Base-by-base conservation (phyloP, 2,888 invertebrate genomes). In the Euzophera pinguis region DNA sequence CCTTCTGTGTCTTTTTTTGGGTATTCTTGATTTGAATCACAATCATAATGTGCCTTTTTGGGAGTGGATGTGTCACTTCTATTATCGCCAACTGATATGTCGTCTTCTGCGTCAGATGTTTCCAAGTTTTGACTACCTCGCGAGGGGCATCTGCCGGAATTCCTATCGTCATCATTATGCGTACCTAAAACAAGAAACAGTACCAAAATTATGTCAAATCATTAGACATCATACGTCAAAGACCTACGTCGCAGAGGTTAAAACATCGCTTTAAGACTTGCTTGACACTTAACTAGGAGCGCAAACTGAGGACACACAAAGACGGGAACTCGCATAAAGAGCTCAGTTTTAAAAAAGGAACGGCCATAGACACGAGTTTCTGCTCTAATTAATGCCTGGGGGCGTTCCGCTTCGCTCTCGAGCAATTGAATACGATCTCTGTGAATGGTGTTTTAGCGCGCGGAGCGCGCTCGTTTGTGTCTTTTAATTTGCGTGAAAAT, bases 351-450 rank as follows among this genome's bases (percentile, higher is more conserved):
- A 79, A 85, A 84, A 84, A 84, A 84, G 84, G 77, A 84, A 81
- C 81, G 81, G 71, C 81, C 75, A 80, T 81, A 84, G 84, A 84
- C 73, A 67, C 78, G 79, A 78, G 78, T 75, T 84, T 85, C 87
- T 81, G 85, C 87, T 87, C 90, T 90, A 90, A 90, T 90, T 90
- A 90, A 88, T 85, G 90, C 90, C 88, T 81, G 80, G 78, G 89
- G 89, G 84, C 85, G 85, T 83, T 81, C 83, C 81, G 76, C 81
- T 84, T 76, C 82, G 65, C 83, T 78, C 84, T 83, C 81, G 72
- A 82, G 78, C 79, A 78, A 82, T 80, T 84, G 83, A 86, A 87
- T 84, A 75, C 77, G 64, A 67, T 75, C 77, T 73, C 77, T 71
- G 74, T 86, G 86, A 88, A 87, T 87, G 84, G 81, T 78, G 80